Evolutionary conservation across 2,113 vertebrate genomes (phyloP).

Genomic region (Pristiophorus japonicus): DNA sequence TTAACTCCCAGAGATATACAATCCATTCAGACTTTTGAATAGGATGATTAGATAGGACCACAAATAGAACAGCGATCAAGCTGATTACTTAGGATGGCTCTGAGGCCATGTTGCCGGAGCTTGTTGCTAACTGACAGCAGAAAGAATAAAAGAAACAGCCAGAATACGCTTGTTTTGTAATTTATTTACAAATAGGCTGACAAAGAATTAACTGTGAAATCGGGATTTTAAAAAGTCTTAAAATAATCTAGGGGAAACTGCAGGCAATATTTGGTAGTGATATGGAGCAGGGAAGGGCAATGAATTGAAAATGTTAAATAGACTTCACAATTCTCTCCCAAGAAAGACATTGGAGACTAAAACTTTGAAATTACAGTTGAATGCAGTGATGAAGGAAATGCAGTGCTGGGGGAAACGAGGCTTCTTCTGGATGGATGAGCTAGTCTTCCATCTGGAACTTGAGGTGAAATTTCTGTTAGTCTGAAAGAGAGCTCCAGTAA

Average conservation of each 20-base stretch:
- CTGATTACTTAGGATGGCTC: neutral
- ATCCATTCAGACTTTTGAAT: neutral
- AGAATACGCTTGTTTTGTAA: neutral
- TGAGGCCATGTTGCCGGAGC: neutral
- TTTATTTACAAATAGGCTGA: neutral
- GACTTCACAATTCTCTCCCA: neutral
- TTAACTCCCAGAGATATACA: neutral
- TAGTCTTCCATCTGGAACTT: neutral
- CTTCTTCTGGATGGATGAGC: neutral
- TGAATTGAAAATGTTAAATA: neutral
- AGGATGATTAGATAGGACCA: neutral
- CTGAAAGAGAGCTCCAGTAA: neutral
- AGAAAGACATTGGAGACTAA: neutral
- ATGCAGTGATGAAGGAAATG: neutral
- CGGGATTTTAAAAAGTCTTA: neutral
- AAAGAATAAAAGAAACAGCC: neutral
- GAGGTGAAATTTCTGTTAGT: neutral
- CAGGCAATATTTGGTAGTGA: neutral
- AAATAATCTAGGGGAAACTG: neutral
- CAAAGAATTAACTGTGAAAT: neutral
- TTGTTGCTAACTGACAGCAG: neutral
- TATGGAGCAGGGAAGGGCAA: neutral
- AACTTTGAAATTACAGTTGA: neutral
- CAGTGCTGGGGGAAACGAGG: neutral
- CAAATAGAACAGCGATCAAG: constrained; percentile 5